Conservation (phyloP, 2,797 vertebrate species). For the Danio jaintianensis region DNA sequence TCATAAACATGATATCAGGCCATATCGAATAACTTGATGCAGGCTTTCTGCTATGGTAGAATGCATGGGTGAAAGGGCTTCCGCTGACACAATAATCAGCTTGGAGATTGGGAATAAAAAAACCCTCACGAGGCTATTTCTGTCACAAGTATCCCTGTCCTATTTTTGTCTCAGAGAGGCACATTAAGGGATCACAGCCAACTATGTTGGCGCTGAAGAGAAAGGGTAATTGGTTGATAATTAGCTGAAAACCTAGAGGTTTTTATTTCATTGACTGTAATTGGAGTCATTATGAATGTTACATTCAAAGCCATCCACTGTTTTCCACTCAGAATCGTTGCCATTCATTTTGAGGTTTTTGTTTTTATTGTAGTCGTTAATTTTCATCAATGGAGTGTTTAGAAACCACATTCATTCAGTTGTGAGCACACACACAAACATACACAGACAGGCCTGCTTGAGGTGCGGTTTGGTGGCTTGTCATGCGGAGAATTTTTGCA, state of each 20-base stretch:
- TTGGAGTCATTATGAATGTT: background rate
- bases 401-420: background rate
- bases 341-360: background rate
- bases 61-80: conserved; percentile 29
- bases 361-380: background rate
- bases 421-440: background rate
- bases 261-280: conserved; percentile 9
- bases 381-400: background rate
- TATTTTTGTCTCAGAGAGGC: conserved; percentile 21
- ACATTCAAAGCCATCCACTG: background rate
- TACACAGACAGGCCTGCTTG: background rate
- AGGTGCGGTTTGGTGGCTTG: background rate
- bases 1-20: conserved; percentile 39
- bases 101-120: background rate
- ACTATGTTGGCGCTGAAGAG: background rate
- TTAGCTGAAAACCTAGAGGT: conserved; percentile 7
- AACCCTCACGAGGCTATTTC: background rate
- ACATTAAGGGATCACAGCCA: conserved; percentile 2
- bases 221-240: background rate
- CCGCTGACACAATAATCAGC: conserved; percentile 19
- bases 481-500: conserved; percentile 5
- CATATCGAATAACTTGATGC: conserved; percentile 6
- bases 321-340: background rate
- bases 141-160: conserved; percentile 5
- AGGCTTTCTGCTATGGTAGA: background rate